Evolutionary conservation across 1,140 invertebrate species (phyloP).

Genomic region (Lordiphosa mommai): DNA sequence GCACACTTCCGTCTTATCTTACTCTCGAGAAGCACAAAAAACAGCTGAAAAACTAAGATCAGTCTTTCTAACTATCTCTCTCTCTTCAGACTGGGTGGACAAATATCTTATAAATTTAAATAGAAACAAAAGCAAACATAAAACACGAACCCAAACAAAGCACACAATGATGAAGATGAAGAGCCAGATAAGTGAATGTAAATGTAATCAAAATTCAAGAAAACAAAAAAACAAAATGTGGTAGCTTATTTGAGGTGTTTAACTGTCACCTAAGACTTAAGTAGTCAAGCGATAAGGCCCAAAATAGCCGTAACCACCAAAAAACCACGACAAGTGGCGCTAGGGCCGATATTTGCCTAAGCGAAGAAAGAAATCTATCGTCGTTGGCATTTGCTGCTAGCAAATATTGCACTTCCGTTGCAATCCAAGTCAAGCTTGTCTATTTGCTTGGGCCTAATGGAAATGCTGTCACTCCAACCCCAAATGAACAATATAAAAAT

Average conservation of each 20-base stretch:
- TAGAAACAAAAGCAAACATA: constrained; percentile 46
- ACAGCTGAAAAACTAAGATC: constrained; percentile 1
- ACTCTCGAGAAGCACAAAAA: background rate
- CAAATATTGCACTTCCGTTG: constrained; percentile 58
- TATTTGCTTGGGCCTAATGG: constrained; percentile 53
- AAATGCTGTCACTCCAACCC: constrained; percentile 14
- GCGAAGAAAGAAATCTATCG: constrained; percentile 33
- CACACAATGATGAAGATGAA: background rate
- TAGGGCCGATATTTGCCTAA: background rate
- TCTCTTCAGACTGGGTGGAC: constrained; percentile 6
- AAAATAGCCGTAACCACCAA: background rate
- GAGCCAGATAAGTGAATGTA: constrained; percentile 3
- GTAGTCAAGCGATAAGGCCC: constrained; percentile 33
- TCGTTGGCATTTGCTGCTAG: constrained; percentile 10
- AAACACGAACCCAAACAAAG: background rate
- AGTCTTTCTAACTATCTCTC: no score
- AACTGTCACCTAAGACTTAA: constrained; percentile 59
- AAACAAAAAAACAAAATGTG: constrained; percentile 20
- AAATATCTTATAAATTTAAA: constrained; percentile 43
- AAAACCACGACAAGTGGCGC: constrained; percentile 6
- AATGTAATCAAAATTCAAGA: constrained; percentile 5
- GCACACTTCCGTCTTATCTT: background rate
- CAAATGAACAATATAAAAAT: background rate
- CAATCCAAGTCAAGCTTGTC: constrained; percentile 57
- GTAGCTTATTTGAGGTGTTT: constrained; percentile 54